A percentile compares a stretch with the other conserved stretches of the same genome.
These are phyloP conservation scores for Nesidiocoris tenuis DNA, from an alignment of 2,888 invertebrate species.

Conservation along the genomic window DNA sequence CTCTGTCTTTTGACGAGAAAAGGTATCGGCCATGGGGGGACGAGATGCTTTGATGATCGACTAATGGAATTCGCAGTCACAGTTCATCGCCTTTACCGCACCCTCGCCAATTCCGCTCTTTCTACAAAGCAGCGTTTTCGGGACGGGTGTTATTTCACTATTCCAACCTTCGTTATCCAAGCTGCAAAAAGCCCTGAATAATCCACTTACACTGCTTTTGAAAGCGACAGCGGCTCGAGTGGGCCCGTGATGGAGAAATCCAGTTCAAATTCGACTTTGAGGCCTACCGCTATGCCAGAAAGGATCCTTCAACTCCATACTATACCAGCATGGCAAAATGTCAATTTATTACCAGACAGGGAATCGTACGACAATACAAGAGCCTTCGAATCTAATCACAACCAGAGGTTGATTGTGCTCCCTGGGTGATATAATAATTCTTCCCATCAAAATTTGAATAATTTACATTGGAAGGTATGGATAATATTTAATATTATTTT, in stretches of 20 bases:
- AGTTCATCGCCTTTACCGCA: conserved; percentile 8
- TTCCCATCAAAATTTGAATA: too few species aligned
- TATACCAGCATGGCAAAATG: too few species aligned
- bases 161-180: conserved; percentile 13
- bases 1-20: conserved; percentile 15
- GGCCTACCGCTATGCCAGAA: not conserved
- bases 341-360: too few species aligned
- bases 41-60: conserved; percentile 29
- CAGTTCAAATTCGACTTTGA: not conserved
- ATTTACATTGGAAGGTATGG: too few species aligned
- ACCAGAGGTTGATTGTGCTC: too few species aligned
- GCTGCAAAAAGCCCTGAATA: conserved; percentile 3
- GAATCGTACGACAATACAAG: too few species aligned
- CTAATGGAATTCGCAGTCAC: conserved; percentile 30
- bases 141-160: conserved; percentile 23
- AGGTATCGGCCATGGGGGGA: conserved; percentile 6
- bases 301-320: too few species aligned
- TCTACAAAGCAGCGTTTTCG: not conserved
- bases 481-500: too few species aligned
- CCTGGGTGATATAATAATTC: too few species aligned
- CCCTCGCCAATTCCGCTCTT: not conserved
- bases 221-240: not conserved
- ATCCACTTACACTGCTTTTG: not conserved
- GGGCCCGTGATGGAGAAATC: not conserved
- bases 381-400: too few species aligned